Base-by-base conservation (phyloP, 2,113 vertebrate genomes). In the Gnathonemus longibarbis region DNA sequence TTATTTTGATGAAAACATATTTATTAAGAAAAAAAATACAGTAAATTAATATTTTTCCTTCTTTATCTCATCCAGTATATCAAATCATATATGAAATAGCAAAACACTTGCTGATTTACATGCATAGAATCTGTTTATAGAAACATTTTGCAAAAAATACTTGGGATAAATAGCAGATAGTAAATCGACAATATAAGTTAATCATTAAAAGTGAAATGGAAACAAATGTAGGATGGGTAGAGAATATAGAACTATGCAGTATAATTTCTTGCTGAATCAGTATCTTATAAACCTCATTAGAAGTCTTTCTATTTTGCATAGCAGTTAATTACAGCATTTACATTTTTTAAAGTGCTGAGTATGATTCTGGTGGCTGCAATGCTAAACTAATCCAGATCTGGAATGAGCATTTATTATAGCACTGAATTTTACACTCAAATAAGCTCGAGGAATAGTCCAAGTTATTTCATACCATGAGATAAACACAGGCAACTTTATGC, bases 311-410 rank as follows among this genome's bases (percentile, higher is more conserved):
- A 42, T 91, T 89, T 92, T 21, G 39, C 77, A 50, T 35, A 86
- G 84, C 84, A 87, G 62, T 77, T 92, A 91, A 92, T 91, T 92
- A 88, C 74, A 27, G 50, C 85, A 90, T 91, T 91, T 89, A 88
- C 88, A 92, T 91, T 74, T 53, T 89, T 89, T 89, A 83, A 90
- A 88, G 86, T 85, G 90, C 84, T 53, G 85, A 85, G 35, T 90
- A 84, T 87, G 88, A 89, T 86, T 70, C 77, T 46, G 35, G 50
- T 39, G 86, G 85, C 27, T 84, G 87, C 6, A 89, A 56, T 52
- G 88, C 17, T 50, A 31, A 84, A 89, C 83, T 58, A 89, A 90
- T 85, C 66, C 88, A 88, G 88, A 91, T 89, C 70, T 88, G 88
- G 66, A 89, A 77, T 90, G 27, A 66, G 62, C 62, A 66, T 66